These are phyloP conservation scores for Anoplophora glabripennis DNA, from an alignment of 1,140 invertebrate genomes.

Conservation along the genomic window DNA sequence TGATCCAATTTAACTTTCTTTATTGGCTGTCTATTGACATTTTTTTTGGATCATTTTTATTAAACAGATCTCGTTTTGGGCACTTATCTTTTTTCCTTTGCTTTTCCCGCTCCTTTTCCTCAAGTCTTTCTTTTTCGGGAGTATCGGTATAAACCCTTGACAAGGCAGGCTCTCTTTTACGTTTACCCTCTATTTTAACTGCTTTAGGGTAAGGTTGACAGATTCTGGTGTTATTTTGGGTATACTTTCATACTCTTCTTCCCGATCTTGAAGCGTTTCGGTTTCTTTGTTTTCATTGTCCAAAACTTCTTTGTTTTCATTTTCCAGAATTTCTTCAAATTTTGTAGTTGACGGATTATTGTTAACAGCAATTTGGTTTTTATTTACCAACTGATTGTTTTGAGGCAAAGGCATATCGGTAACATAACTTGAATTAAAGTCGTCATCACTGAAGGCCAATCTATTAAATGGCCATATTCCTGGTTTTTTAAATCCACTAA, in stretches of 20 bases:
- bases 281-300: not conserved
- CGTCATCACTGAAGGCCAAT: conserved; percentile 18
- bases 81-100: conserved; percentile 7
- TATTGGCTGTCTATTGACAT: not conserved
- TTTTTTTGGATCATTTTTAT: conserved; percentile 1
- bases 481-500: conserved; percentile 7
- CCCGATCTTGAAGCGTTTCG: not conserved
- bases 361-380: not conserved
- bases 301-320: not conserved
- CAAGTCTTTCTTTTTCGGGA: conserved; percentile 23
- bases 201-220: conserved; percentile 5
- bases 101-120: conserved; percentile 12
- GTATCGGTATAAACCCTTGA: conserved; percentile 24
- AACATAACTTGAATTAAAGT: conserved; percentile 20
- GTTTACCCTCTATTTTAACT: conserved; percentile 6
- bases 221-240: conserved; percentile 2
- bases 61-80: conserved; percentile 3
- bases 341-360: no score
- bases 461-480: conserved; percentile 11
- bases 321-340: no score
- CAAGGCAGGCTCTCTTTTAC: conserved; percentile 8
- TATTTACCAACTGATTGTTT: conserved; percentile 1
- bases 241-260: not conserved
- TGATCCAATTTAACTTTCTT: not conserved
- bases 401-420: conserved; percentile 10